phyloP scores from a whole-genome alignment of 2,797 vertebrate species.

The Hapalemur alaotrensis region DNA sequence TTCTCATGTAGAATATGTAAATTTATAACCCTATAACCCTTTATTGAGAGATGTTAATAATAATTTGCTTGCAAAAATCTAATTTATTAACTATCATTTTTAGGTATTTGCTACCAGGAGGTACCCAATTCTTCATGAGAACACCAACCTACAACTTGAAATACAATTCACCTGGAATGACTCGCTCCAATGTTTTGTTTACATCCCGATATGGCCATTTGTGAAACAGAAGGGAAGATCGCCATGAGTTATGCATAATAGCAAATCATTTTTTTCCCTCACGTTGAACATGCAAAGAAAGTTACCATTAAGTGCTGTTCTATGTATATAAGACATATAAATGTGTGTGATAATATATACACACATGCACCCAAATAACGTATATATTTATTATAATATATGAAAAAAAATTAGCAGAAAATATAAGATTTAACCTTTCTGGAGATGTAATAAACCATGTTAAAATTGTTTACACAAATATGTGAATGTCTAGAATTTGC shows the following conservation, averaged over 20 bases:
- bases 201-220: slow-evolving; percentile 92
- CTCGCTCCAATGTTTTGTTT: slow-evolving; percentile 92
- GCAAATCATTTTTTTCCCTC: slow-evolving; percentile 68
- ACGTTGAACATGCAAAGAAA: slow-evolving; percentile 78
- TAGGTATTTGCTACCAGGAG: slow-evolving; percentile 97
- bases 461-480: slow-evolving; percentile 86
- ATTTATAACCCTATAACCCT: not conserved
- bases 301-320: slow-evolving; percentile 80
- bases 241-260: slow-evolving; percentile 77
- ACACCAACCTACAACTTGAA: slow-evolving; percentile 92
- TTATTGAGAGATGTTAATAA: slow-evolving; percentile 40
- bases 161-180: slow-evolving; percentile 89
- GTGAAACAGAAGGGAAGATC: slow-evolving; percentile 84
- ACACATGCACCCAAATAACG: slow-evolving; percentile 61
- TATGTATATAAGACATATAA: slow-evolving; percentile 65
- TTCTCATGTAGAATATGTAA: slow-evolving; percentile 11
- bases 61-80: slow-evolving; percentile 71
- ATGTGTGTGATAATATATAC: slow-evolving; percentile 52
- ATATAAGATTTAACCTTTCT: slow-evolving; percentile 83
- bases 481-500: slow-evolving; percentile 84
- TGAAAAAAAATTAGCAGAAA: slow-evolving; percentile 81
- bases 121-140: slow-evolving; percentile 95
- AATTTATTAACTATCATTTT: slow-evolving; percentile 78
- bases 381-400: slow-evolving; percentile 82
- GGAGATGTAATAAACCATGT: slow-evolving; percentile 84